These are phyloP conservation scores for Chloropsis cyanopogon DNA, from an alignment of 2,113 vertebrate genomes.

Conservation along the genomic window DNA sequence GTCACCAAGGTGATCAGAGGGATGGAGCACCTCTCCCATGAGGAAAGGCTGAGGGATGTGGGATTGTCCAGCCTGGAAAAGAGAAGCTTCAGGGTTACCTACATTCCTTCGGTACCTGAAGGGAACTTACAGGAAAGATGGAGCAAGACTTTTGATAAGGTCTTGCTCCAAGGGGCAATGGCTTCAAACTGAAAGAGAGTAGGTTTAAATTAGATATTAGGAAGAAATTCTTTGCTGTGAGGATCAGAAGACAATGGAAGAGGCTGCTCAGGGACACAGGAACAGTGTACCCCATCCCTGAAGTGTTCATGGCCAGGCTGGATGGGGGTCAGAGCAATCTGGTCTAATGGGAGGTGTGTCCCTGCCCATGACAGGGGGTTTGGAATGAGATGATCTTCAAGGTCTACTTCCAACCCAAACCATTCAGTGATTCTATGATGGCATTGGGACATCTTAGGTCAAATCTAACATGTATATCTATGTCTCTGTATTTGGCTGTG, in stretches of 20 bases:
- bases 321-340: neutral
- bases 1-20: neutral
- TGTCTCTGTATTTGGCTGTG: neutral
- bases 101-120: neutral
- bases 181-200: neutral
- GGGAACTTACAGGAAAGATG: neutral
- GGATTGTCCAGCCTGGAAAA: neutral
- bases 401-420: neutral
- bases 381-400: neutral
- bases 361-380: neutral
- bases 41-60: neutral
- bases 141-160: neutral
- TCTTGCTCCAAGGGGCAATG: neutral
- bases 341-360: neutral
- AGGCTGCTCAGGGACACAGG: neutral
- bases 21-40: neutral
- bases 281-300: neutral
- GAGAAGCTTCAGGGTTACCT: neutral
- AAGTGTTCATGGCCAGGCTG: neutral
- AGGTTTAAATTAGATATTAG: neutral
- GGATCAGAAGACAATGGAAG: neutral
- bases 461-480: neutral
- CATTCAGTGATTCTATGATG: neutral
- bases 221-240: neutral
- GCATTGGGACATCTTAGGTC: neutral